These are phyloP conservation scores for Lordiphosa mommai DNA, from an alignment of 1,140 invertebrate genomes.

Conservation along the genomic window DNA sequence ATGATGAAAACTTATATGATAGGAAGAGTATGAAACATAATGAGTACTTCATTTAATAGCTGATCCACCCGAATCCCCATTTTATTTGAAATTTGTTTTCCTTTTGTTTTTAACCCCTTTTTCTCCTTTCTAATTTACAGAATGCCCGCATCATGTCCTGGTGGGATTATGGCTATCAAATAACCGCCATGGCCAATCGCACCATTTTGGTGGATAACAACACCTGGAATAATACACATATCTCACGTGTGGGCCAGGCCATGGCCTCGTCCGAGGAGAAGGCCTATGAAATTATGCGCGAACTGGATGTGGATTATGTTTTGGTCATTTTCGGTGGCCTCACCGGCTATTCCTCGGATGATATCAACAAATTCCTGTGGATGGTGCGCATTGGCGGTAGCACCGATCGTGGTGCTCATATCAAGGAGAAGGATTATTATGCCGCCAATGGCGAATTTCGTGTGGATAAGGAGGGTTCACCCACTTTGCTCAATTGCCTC, in stretches of 20 bases:
- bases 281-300: conserved; percentile 98
- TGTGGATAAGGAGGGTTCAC: conserved; percentile 94
- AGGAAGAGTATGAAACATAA: conserved; percentile 77
- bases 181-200: conserved; percentile 99
- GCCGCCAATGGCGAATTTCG: conserved; percentile 96
- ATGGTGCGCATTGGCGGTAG: conserved; percentile 99
- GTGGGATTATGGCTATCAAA: conserved; percentile 99
- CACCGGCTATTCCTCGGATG: conserved; percentile 99
- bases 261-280: conserved; percentile 98
- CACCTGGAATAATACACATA: conserved; percentile 99
- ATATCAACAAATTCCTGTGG: conserved; percentile 99
- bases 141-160: conserved; percentile 98
- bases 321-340: conserved; percentile 98
- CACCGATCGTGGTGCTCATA: conserved; percentile 95
- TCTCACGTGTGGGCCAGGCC: conserved; percentile 97
- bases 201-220: conserved; percentile 99
- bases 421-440: conserved; percentile 98
- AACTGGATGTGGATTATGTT: conserved; percentile 98
- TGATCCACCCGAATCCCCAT: no score
- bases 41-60: conserved; percentile 62
- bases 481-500: conserved; percentile 92
- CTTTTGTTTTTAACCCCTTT: no score
- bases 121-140: conserved; percentile 80
- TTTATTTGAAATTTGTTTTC: no score
- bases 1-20: conserved; percentile 69